Evolutionary conservation across 30 jellyfish, hydroid and myxozoan species (phyloP), one percentile per base, ranked within the genome.

Genomic region (Turritopsis dohrnii): DNA sequence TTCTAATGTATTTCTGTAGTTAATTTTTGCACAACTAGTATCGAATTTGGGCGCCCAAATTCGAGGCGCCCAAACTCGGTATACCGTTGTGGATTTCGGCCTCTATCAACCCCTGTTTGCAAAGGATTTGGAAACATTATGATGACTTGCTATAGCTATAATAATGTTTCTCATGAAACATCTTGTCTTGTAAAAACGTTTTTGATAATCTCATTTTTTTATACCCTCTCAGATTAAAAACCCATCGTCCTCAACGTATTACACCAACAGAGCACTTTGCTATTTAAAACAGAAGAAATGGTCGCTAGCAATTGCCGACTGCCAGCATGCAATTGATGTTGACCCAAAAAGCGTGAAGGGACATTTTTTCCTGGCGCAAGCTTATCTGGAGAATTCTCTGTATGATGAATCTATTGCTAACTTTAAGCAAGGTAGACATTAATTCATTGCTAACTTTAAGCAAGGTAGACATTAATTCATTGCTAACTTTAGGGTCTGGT

Each of bases 191-290:
- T 23, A 19, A 69, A 69, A 69, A 69, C 28, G 18, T 69, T 69
- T 69, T 69, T 69, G n/a, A n/a, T n/a, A n/a, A 41, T 13, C 60
- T 41, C 5, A 41, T 16, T 17, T 17, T 72, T 52, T 28, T 77
- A 1, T 69, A 69, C 30, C n/a, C 29, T 82, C 84, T 29, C 54
- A 93, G 98, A 72, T 76, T 22, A 82, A 85, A 79, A 89, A 93
- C 77, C 96, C 98, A 69, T 66, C 93, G 9, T 65, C 96, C 18
- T 92, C 95, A 17, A 80, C 95, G 17, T 93, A 28, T 82, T 93
- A 82, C 87, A 93, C 96, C 53, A 93, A 93, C 90, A 85, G 98
- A 30, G 98, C 98, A n/a, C 90, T 93, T 52, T 93, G 98, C 74
- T 93, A 84, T 77, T 29, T 93, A 65, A 93, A 93, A 83, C 84